phyloP scores from a whole-genome alignment of 37 sponge, comb jelly and placozoan species.

The Chondrilla cf. caribensis region DNA sequence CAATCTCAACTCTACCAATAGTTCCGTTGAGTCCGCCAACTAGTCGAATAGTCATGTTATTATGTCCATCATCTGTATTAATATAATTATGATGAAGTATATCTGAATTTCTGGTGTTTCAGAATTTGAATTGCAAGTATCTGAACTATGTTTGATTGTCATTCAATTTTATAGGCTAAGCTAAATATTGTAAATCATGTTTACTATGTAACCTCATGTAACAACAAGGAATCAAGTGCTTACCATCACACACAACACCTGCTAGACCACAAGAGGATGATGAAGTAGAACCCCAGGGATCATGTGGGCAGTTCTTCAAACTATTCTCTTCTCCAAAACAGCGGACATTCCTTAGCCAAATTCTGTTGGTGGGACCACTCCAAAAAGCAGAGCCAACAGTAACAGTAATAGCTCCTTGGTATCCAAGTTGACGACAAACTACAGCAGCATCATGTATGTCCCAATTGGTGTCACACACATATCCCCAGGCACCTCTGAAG shows the following conservation, averaged over 20 bases:
- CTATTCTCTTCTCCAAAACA: not conserved
- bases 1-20: not conserved
- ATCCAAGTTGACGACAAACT: not conserved
- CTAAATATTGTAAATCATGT: no score
- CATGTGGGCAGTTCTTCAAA: not conserved
- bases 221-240: no score
- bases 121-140: no score
- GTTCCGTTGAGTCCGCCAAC: not conserved
- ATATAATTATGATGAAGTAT: no score
- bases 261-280: not conserved
- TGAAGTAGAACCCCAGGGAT: not conserved
- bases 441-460: not conserved
- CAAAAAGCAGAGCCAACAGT: not conserved
- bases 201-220: no score
- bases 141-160: no score
- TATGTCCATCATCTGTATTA: not conserved
- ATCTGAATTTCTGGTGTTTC: no score
- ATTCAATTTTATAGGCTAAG: no score
- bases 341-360: not conserved
- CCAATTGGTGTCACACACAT: not conserved
- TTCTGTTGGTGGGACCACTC: not conserved
- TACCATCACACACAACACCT: conserved; percentile 2
- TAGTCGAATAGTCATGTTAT: not conserved
- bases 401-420: not conserved
- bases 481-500: not conserved